These are phyloP conservation scores for Cotesia congregata DNA, from an alignment of 2,888 invertebrate species.

Conservation along the genomic window DNA sequence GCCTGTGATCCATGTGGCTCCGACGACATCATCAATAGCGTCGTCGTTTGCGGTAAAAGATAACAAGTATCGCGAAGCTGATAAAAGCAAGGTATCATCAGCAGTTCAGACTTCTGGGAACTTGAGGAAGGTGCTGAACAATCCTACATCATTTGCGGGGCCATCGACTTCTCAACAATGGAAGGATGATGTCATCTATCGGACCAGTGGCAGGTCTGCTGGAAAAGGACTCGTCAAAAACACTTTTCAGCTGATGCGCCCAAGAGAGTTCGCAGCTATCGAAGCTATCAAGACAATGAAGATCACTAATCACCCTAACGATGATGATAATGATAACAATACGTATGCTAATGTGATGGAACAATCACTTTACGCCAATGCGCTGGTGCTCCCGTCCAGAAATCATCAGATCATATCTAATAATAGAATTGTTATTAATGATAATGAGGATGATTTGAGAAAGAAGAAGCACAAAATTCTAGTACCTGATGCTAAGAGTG, in stretches of 20 bases:
- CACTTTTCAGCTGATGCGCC: constrained; percentile 73
- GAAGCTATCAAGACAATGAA: constrained; percentile 65
- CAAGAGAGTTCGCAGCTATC: constrained; percentile 74
- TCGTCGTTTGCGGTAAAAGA: not conserved
- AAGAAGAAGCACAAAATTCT: not conserved
- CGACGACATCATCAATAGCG: constrained; percentile 15
- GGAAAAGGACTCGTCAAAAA: constrained; percentile 58
- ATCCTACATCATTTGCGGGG: constrained; percentile 39
- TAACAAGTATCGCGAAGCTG: not conserved
- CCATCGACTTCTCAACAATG: constrained; percentile 51
- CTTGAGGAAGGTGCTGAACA: constrained; percentile 66
- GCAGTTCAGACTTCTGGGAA: constrained; percentile 74
- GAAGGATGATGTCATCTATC: constrained; percentile 57
- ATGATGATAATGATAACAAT: constrained; percentile 55
- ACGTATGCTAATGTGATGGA: constrained; percentile 72
- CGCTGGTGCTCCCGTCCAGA: constrained; percentile 48
- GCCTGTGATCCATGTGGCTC: constrained; percentile 44
- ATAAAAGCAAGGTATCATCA: constrained; percentile 71
- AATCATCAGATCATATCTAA: constrained; percentile 35
- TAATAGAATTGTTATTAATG: not conserved
- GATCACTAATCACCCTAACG: constrained; percentile 11
- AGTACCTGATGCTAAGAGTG: not conserved
- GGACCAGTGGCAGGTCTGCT: constrained; percentile 50
- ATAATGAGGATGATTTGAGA: constrained; percentile 7
- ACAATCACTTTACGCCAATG: constrained; percentile 61